These are phyloP conservation scores for Oligia strigilis DNA, from an alignment of 2,888 invertebrate species.

Conservation along the genomic window DNA sequence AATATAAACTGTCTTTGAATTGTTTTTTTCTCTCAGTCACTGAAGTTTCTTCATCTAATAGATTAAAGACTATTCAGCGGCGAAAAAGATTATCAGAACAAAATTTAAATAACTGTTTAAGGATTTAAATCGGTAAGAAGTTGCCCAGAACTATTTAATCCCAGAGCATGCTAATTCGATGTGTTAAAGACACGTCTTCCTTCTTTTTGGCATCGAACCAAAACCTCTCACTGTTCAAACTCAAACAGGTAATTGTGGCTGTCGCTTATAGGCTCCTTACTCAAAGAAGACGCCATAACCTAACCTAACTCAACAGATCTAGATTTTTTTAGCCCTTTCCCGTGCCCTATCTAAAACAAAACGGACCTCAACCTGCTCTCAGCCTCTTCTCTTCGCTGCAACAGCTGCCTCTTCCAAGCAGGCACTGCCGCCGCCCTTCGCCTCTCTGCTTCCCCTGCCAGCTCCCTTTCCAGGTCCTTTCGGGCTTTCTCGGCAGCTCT, in stretches of 20 bases:
- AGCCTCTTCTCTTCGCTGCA: conserved; percentile 95
- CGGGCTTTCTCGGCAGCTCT: conserved; percentile 98
- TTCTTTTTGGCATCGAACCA: conserved; percentile 9
- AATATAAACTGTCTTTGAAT: neutral
- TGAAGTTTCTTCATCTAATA: neutral
- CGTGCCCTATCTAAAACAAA: conserved; percentile 51
- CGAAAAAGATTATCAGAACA: neutral
- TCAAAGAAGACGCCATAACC: neutral
- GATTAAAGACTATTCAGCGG: neutral
- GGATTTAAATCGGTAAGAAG: neutral
- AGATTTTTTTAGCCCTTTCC: neutral
- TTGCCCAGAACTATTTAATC: neutral
- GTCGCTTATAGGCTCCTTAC: neutral
- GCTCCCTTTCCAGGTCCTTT: conserved; percentile 96
- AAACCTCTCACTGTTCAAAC: neutral
- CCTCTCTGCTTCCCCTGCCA: conserved; percentile 95
- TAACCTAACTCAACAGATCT: neutral
- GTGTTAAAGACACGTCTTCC: neutral
- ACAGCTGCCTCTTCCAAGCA: conserved; percentile 97
- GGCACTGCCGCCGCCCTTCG: conserved; percentile 96
- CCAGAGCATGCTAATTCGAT: neutral
- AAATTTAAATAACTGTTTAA: neutral
- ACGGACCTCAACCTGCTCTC: conserved; percentile 94
- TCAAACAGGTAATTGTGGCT: neutral
- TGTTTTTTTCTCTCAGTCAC: neutral